A percentile compares a stretch with the other conserved stretches of the same genome.
Conservation (phyloP, 2,888 invertebrate genomes). For the Apodemia duryi region DNA sequence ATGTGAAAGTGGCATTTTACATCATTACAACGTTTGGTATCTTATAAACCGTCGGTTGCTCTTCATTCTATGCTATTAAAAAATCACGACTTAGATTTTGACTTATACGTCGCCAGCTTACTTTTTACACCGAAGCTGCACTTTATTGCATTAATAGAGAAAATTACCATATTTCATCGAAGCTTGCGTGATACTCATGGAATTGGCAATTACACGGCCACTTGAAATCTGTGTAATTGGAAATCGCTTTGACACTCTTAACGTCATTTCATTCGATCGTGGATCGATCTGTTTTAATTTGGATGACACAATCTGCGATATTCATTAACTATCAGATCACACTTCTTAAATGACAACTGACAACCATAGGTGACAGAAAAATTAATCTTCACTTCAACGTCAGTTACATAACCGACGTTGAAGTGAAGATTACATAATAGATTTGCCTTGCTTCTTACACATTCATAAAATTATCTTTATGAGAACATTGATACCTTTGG, state of each 20-base stretch:
- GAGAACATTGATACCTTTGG: too few relatives aligned
- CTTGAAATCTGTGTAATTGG: slow-evolving; percentile 2
- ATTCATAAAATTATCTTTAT: too few relatives aligned
- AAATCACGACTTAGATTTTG: too few relatives aligned
- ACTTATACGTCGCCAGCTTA: background rate
- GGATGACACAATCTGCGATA: background rate
- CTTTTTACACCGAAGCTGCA: background rate
- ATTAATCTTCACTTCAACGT: too few relatives aligned
- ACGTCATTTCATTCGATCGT: slow-evolving; percentile 5
- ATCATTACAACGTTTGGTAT: too few relatives aligned
- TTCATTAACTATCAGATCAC: background rate
- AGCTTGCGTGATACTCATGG: background rate
- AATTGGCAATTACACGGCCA: slow-evolving; percentile 7
- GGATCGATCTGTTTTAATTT: slow-evolving; percentile 9
- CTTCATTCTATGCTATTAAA: too few relatives aligned
- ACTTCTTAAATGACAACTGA: background rate
- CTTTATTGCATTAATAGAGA: background rate
- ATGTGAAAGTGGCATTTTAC: too few relatives aligned
- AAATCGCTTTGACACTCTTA: slow-evolving; percentile 9
- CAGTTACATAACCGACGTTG: too few relatives aligned
- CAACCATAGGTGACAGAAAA: too few relatives aligned
- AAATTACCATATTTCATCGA: slow-evolving; percentile 6
- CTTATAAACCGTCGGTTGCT: too few relatives aligned
- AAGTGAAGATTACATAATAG: too few relatives aligned
- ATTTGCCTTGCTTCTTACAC: too few relatives aligned